Conservation (phyloP, 2,113 vertebrate genomes). For the Bothrops jararaca region DNA sequence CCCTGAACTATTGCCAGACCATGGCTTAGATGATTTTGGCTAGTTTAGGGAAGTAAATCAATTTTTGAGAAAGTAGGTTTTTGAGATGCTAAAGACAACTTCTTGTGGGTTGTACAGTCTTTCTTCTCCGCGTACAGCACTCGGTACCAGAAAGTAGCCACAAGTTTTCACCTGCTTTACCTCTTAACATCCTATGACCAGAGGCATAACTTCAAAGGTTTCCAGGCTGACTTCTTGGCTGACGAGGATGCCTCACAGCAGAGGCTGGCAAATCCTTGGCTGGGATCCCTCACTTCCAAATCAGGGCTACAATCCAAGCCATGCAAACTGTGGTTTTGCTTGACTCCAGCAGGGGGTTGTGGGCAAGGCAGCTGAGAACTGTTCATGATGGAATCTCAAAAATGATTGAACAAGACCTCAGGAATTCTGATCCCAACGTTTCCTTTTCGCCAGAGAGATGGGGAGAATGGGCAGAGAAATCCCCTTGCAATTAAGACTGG, state of each 20-base stretch:
- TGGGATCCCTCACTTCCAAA: not conserved
- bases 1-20: not conserved
- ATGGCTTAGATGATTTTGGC: not conserved
- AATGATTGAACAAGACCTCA: constrained; percentile 1
- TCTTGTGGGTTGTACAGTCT: not conserved
- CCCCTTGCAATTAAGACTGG: not conserved
- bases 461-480: not conserved
- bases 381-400: constrained; percentile 5
- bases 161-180: not conserved
- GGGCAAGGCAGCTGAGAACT: not conserved
- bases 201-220: not conserved
- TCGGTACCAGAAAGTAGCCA: not conserved
- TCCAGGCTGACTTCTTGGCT: not conserved
- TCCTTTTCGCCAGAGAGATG: not conserved
- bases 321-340: not conserved
- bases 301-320: not conserved
- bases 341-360: not conserved
- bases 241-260: not conserved
- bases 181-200: not conserved
- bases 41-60: not conserved
- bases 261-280: not conserved
- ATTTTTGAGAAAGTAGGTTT: not conserved
- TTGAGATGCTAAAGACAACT: not conserved
- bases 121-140: not conserved
- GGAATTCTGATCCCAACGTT: constrained; percentile 15